Evolutionary conservation across 2,797 vertebrate species (phyloP).

Genomic region (Ctenopoma multispine): DNA sequence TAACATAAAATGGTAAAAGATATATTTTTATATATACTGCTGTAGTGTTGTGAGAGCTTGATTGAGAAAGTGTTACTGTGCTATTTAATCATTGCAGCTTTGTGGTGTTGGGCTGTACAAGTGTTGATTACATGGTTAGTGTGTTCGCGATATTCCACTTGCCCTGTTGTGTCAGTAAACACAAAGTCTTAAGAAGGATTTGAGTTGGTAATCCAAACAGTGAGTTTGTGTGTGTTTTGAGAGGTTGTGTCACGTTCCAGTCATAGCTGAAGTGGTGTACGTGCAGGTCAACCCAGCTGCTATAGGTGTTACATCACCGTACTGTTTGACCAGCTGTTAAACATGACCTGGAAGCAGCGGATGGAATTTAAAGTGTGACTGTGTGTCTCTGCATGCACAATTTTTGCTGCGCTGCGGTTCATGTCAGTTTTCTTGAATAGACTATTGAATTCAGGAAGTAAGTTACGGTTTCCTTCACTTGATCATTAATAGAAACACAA

Average conservation of each 20-base stretch:
- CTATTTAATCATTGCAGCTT: no score
- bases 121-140: no score
- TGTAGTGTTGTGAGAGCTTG: no score
- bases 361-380: slow-evolving; percentile 19
- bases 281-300: slow-evolving; percentile 51
- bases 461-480: not conserved
- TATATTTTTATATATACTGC: no score
- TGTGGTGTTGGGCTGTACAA: no score
- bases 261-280: slow-evolving; percentile 46
- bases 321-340: slow-evolving; percentile 77
- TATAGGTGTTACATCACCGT: slow-evolving; percentile 43
- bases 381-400: no score
- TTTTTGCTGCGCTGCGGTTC: no score
- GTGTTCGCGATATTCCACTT: no score
- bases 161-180: no score
- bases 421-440: no score
- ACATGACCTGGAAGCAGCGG: slow-evolving; percentile 53
- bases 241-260: slow-evolving; percentile 27
- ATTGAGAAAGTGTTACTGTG: no score
- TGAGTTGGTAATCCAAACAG: not conserved
- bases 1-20: no score
- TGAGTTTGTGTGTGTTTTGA: not conserved
- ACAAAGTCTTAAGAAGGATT: not conserved
- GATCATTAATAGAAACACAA: not conserved
- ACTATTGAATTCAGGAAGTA: not conserved